Conservation (phyloP, 2,888 invertebrate species). For the Troglohyphantes excavatus region DNA sequence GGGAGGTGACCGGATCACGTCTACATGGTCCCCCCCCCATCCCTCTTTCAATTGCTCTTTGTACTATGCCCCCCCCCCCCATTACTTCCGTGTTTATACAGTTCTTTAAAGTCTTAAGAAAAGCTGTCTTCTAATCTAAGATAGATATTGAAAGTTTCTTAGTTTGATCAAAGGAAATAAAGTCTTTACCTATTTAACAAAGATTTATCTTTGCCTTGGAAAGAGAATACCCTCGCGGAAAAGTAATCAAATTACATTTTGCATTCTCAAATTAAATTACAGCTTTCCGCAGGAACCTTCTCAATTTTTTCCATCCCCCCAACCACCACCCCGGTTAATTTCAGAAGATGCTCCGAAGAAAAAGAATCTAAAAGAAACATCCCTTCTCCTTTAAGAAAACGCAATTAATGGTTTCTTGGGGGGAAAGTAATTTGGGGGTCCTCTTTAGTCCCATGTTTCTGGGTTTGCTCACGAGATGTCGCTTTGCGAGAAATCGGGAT, state of each 20-base stretch:
- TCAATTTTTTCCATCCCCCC: not conserved
- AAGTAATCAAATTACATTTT: not conserved
- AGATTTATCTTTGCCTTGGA: not conserved
- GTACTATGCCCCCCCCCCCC: too few relatives aligned
- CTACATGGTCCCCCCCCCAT: too few relatives aligned
- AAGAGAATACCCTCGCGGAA: not conserved
- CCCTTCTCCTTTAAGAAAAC: not conserved
- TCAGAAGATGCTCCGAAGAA: not conserved
- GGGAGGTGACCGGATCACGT: too few relatives aligned
- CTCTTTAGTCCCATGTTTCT: not conserved
- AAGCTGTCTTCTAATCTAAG: too few relatives aligned
- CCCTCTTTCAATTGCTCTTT: too few relatives aligned
- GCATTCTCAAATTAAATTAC: not conserved
- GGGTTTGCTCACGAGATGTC: constrained; percentile 16
- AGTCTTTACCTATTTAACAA: too few relatives aligned
- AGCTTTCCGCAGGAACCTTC: not conserved
- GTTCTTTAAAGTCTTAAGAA: too few relatives aligned
- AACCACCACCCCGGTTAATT: not conserved
- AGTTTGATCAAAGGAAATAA: too few relatives aligned
- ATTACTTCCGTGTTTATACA: too few relatives aligned
- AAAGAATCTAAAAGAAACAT: not conserved
- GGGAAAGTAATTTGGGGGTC: not conserved
- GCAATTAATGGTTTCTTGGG: not conserved
- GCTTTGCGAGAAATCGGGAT: not conserved
- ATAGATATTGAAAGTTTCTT: too few relatives aligned